Conservation (phyloP, 2,113 vertebrate genomes). For the Saiga tatarica region DNA sequence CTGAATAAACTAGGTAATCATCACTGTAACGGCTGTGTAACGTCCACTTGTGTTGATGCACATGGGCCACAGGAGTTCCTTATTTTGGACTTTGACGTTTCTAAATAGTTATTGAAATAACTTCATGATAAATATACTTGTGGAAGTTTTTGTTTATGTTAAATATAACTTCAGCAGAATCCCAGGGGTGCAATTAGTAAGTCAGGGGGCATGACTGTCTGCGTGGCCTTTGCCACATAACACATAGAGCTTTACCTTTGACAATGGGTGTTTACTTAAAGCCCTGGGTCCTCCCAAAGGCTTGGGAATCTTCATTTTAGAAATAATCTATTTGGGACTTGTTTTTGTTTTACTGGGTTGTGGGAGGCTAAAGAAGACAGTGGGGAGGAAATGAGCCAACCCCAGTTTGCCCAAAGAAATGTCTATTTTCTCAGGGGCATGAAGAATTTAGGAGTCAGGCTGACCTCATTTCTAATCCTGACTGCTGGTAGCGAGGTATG, state of each 20-base stretch:
- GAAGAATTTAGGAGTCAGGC: background rate
- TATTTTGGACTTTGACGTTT: slow-evolving; percentile 26
- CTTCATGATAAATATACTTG: slow-evolving; percentile 52
- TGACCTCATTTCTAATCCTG: background rate
- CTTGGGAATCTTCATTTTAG: slow-evolving; percentile 49
- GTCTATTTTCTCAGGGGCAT: background rate
- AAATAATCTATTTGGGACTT: slow-evolving; percentile 35
- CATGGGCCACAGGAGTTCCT: background rate
- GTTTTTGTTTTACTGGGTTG: slow-evolving; percentile 43
- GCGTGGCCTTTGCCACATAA: background rate
- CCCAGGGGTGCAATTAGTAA: slow-evolving; percentile 58
- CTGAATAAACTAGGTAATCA: background rate
- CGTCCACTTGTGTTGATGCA: background rate
- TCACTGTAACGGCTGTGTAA: background rate
- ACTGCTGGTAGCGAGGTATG: background rate
- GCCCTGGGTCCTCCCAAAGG: background rate
- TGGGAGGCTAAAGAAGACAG: slow-evolving; percentile 5
- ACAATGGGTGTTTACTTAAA: slow-evolving; percentile 35
- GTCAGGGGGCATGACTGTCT: slow-evolving; percentile 7
- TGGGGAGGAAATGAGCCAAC: background rate
- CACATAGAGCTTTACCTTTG: background rate
- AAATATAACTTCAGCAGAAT: slow-evolving; percentile 61
- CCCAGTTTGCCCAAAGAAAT: background rate
- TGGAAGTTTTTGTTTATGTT: slow-evolving; percentile 53
- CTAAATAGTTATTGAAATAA: slow-evolving; percentile 56